A percentile compares a stretch with the other conserved stretches of the same genome.
Evolutionary conservation across 2,113 vertebrate species (phyloP).

Genomic region (Zootoca vivipara): DNA sequence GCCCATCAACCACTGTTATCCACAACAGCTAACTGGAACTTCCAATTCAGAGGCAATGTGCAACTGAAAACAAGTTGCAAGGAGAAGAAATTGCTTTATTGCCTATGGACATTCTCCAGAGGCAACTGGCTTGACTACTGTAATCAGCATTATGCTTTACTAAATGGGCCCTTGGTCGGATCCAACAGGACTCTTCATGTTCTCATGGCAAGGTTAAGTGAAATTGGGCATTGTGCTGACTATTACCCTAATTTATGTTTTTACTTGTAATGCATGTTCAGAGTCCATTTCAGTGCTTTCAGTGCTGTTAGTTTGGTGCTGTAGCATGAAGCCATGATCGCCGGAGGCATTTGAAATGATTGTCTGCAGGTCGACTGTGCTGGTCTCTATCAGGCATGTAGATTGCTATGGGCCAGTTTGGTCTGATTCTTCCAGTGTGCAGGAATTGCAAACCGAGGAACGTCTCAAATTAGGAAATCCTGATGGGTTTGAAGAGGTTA

Average conservation of each 20-base stretch:
- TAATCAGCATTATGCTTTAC: neutral
- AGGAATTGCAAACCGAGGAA: neutral
- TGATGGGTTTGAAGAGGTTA: neutral
- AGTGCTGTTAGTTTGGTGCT: neutral
- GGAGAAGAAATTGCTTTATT: neutral
- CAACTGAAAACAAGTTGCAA: neutral
- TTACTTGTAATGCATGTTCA: neutral
- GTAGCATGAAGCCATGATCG: neutral
- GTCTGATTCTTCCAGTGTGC: neutral
- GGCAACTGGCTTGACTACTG: neutral
- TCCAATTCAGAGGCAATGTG: neutral
- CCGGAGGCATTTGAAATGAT: neutral
- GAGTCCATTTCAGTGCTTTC: neutral
- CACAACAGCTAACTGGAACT: neutral
- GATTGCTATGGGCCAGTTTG: neutral
- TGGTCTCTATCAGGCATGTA: neutral
- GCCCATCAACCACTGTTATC: neutral
- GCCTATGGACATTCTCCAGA: neutral
- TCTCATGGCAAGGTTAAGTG: neutral
- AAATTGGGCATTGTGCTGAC: neutral
- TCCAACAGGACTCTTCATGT: neutral
- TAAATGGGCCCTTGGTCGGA: neutral
- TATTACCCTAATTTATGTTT: neutral
- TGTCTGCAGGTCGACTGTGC: neutral
- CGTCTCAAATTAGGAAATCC: neutral